A percentile compares a stretch with the other conserved stretches of the same genome.
Evolutionary conservation across 2,113 vertebrate species (phyloP).

Genomic region (Albula goreensis): DNA sequence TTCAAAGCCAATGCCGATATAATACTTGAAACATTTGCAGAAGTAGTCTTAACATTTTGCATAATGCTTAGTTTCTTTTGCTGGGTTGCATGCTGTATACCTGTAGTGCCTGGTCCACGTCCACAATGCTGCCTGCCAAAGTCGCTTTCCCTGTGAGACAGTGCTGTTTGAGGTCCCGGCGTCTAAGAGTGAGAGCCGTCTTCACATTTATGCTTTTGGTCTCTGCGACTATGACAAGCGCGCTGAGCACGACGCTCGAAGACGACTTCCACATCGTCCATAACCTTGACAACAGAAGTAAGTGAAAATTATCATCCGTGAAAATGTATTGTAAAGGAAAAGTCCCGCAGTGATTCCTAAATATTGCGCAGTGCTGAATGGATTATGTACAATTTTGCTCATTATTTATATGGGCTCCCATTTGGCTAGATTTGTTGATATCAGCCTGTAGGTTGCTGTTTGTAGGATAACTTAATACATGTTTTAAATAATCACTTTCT

Average conservation of each 20-base stretch:
- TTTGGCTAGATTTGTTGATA: not conserved
- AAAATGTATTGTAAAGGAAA: not conserved
- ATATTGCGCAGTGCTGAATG: no score
- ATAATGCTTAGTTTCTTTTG: not conserved
- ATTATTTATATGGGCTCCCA: no score
- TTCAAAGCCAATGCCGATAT: no score
- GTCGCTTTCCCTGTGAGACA: slow-evolving; percentile 36
- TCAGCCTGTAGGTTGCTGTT: no score
- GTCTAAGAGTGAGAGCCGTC: slow-evolving; percentile 60
- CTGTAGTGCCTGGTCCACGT: slow-evolving; percentile 22
- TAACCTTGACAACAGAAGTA: slow-evolving; percentile 89
- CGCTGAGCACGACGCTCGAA: slow-evolving; percentile 75
- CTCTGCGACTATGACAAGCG: slow-evolving; percentile 65
- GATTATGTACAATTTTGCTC: no score
- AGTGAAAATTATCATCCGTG: slow-evolving; percentile 43
- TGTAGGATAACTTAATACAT: no score
- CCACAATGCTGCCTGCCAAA: slow-evolving; percentile 53
- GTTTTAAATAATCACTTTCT: no score
- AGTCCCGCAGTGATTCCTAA: no score
- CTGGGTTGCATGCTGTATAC: not conserved
- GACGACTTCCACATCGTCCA: slow-evolving; percentile 82
- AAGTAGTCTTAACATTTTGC: not conserved
- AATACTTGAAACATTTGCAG: not conserved
- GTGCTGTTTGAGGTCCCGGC: slow-evolving; percentile 53
- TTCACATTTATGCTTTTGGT: slow-evolving; percentile 73